Conservation (phyloP, 1,140 invertebrate species). For the Euschistus heros region DNA sequence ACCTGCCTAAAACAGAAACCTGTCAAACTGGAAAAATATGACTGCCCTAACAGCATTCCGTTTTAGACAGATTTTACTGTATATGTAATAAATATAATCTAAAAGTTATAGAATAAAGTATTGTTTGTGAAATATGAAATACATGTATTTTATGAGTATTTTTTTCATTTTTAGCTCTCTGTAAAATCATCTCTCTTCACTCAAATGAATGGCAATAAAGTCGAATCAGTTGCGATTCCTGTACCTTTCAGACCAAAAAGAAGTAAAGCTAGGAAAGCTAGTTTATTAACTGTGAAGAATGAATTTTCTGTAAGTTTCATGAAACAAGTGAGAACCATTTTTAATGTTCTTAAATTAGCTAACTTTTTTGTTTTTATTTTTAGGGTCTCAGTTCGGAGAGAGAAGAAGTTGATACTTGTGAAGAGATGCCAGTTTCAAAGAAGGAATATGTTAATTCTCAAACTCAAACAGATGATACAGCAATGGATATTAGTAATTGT, state of each 20-base stretch:
- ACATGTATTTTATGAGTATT: no score
- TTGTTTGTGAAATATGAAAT: no score
- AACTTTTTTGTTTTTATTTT: background rate
- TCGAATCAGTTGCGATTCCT: conserved; percentile 41
- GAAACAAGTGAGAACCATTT: no score
- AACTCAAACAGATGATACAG: conserved; percentile 34
- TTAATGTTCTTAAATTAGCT: no score
- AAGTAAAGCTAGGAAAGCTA: background rate
- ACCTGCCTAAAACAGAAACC: no score
- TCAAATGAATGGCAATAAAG: conserved; percentile 44
- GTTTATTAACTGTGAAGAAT: background rate
- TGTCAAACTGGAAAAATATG: no score
- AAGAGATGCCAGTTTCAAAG: background rate
- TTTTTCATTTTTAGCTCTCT: conserved; percentile 37
- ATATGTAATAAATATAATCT: no score
- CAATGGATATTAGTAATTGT: conserved; percentile 30
- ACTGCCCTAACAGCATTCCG: no score
- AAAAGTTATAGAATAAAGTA: no score
- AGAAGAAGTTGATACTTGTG: conserved; percentile 7
- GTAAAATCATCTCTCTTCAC: conserved; percentile 47
- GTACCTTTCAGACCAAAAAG: conserved; percentile 9
- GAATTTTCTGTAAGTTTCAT: conserved; percentile 8
- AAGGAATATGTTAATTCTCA: conserved; percentile 29
- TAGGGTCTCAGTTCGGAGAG: conserved; percentile 7
- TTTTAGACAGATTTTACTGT: no score